Conservation (phyloP, 37 sponge, comb jelly and placozoan species). For the Diacarnus erythraeanus region DNA sequence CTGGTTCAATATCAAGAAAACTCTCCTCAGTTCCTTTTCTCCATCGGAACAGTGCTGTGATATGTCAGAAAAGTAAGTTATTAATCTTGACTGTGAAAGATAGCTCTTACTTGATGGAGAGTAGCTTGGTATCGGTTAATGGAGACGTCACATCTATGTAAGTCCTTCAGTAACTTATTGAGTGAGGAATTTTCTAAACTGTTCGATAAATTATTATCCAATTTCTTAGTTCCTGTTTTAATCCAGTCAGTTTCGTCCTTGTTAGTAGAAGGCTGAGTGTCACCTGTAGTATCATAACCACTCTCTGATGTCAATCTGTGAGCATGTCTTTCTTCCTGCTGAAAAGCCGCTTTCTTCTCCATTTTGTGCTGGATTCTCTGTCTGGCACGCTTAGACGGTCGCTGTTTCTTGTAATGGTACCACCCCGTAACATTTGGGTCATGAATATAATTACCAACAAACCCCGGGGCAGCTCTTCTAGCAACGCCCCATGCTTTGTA, state of each 20-base stretch:
- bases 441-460: slow-evolving; percentile 22
- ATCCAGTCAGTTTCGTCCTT: not conserved
- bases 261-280: not conserved
- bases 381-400: slow-evolving; percentile 22
- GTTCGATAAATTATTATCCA: not conserved
- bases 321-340: not conserved
- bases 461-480: not conserved
- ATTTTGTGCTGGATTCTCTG: slow-evolving; percentile 12
- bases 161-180: slow-evolving; percentile 57
- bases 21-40: not conserved
- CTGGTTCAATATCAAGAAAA: not conserved
- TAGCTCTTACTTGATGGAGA: slow-evolving; percentile 47
- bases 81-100: not conserved
- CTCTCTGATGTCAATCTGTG: slow-evolving; percentile 14
- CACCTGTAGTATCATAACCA: slow-evolving; percentile 36
- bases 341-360: slow-evolving; percentile 7
- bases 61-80: not conserved
- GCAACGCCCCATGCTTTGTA: not conserved
- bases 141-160: slow-evolving; percentile 67
- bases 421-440: not conserved
- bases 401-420: slow-evolving; percentile 9
- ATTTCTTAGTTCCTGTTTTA: not conserved
- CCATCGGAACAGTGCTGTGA: not conserved
- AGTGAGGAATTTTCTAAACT: not conserved
- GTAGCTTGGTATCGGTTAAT: slow-evolving; percentile 46